Evolutionary conservation across 2,888 invertebrate species (phyloP).

Genomic region (Metopia argyrocephala): DNA sequence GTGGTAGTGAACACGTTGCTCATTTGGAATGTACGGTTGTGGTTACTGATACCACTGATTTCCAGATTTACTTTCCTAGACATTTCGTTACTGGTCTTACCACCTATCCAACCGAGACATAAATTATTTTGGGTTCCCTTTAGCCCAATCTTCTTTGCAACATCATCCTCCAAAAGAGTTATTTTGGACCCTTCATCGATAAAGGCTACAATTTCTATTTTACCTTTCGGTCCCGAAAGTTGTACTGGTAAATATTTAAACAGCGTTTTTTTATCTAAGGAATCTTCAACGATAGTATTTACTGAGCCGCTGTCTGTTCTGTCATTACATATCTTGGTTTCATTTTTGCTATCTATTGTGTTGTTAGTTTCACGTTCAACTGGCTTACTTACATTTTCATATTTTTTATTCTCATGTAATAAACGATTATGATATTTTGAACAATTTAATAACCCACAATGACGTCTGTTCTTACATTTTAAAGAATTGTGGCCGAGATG

Average conservation of each 20-base stretch:
- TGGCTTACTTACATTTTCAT: no score
- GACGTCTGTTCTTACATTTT: conserved; percentile 33
- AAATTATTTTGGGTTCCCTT: conserved; percentile 29
- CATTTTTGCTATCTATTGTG: neutral
- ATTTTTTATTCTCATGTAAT: conserved; percentile 31
- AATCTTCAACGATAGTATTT: conserved; percentile 22
- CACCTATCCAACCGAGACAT: conserved; percentile 46
- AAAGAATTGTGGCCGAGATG: conserved; percentile 17
- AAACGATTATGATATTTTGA: conserved; percentile 37
- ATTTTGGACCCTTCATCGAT: conserved; percentile 46
- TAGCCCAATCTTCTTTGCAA: conserved; percentile 42
- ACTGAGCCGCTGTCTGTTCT: conserved; percentile 8
- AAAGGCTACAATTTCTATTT: conserved; percentile 24
- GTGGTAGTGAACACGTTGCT: conserved; percentile 38
- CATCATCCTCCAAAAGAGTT: conserved; percentile 36
- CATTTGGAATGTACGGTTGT: conserved; percentile 28
- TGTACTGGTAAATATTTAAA: conserved; percentile 52
- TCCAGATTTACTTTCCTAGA: conserved; percentile 34
- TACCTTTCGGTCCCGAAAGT: conserved; percentile 29
- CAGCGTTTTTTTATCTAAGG: conserved; percentile 13
- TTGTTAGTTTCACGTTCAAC: neutral
- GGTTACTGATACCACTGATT: neutral
- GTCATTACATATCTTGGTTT: neutral
- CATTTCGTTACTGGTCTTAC: conserved; percentile 34
- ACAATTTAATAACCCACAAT: conserved; percentile 41